Evolutionary conservation across 1,140 invertebrate genomes (phyloP), one percentile per base, ranked within the genome.

Genomic region (Calosoma granatense): DNA sequence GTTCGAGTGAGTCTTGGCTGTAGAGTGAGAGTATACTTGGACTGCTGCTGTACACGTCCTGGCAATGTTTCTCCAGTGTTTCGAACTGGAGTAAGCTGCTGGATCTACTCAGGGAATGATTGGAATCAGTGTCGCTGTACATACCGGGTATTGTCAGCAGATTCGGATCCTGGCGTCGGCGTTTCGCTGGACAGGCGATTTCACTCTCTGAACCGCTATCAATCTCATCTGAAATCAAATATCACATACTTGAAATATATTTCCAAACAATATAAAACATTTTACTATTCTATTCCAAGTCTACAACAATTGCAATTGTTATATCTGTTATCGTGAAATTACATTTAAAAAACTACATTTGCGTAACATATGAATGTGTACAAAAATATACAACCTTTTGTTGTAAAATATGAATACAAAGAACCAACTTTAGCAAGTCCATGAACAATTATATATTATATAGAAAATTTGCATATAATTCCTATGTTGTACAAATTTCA

Each of bases 61-160:
- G 78, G 64, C 82, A 87, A 30, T 83, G 84, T 59, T 82, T 78
- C 64, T 88, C 86, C 53, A 90, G 71, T 0, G 81, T 87, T 69
- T 90, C 88, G 67, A 91, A 91, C 68, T 90, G 87, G 20, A 89
- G 74, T 21, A 91, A 73, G 55, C 86, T 88, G 39, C 84, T 87
- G 20, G 86, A 87, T 51, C 87, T 78, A 55, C 80, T 82, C 2
- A 83, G 68, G 64, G 81, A 70, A n/a, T 78, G 77, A 52, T 74
- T 73, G 47, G 74, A 71, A 69, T 80, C 74, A 9, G 69, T 65
- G 67, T 80, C 67, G 47, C 74, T 71, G 63, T 72, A 65, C 58
- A 71, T 26, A 63, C 71, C 59, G 71, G 70, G 22, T 69, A 75
- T 23, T 61, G 30, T 52, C 65, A 71, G 59, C 57, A 65, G 59